Percentiles rank a stretch among this genome's conserved stretches.
phyloP scores from a whole-genome alignment of 2,113 vertebrate genomes.

The Silurus glanis region DNA sequence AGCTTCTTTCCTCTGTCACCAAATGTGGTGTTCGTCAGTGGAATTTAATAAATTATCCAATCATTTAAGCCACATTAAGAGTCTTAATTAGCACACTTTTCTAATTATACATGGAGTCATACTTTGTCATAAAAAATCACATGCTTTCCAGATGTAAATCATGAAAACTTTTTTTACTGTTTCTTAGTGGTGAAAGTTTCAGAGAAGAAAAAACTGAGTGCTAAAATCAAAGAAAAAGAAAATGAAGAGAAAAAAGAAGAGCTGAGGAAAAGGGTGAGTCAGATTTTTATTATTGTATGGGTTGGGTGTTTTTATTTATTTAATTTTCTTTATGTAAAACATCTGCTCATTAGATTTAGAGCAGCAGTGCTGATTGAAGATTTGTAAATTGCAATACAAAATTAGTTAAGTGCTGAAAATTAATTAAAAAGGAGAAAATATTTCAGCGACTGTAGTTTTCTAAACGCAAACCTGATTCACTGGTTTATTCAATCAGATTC shows the following conservation, averaged over 20 bases:
- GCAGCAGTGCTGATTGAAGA: not conserved
- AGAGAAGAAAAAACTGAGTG: slow-evolving; percentile 84
- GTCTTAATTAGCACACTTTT: not conserved
- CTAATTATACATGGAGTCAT: not conserved
- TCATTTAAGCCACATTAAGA: not conserved
- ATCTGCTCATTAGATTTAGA: no score
- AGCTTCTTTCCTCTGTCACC: not conserved
- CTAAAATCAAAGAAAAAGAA: slow-evolving; percentile 87
- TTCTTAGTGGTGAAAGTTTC: slow-evolving; percentile 77
- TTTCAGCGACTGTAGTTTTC: not conserved
- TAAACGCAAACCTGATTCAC: not conserved
- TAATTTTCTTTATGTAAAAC: not conserved
- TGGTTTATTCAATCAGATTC: not conserved
- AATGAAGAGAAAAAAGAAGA: slow-evolving; percentile 78
- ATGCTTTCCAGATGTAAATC: not conserved
- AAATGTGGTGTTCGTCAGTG: not conserved
- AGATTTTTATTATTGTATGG: not conserved
- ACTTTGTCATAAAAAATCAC: not conserved
- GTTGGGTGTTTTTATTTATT: not conserved
- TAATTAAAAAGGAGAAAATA: no score
- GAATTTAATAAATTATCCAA: slow-evolving; percentile 11
- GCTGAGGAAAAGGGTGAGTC: slow-evolving; percentile 76
- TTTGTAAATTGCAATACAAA: not conserved
- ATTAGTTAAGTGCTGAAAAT: no score
- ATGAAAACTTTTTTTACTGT: slow-evolving; percentile 14